Conservation (phyloP, 92 coral and sea anemone genomes). For the Phymanthus crucifer region DNA sequence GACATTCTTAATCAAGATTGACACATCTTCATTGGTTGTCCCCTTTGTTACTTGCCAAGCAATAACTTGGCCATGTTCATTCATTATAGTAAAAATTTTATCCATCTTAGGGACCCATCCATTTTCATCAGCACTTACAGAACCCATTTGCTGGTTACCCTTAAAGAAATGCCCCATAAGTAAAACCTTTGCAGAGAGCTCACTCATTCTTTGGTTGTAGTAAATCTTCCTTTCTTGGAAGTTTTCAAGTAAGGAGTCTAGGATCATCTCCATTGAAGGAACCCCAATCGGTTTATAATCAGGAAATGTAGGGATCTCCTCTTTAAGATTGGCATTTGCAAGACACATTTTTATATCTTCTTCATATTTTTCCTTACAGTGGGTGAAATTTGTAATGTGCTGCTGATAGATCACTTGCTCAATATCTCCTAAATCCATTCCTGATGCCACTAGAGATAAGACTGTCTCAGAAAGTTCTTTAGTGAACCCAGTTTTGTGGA, state of each 20-base stretch:
- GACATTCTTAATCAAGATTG: constrained; percentile 37
- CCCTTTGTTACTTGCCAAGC: constrained; percentile 72
- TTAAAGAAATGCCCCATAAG: constrained; percentile 63
- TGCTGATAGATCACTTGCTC: constrained; percentile 59
- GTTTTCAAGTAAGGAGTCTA: constrained; percentile 53
- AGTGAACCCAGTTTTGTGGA: constrained; percentile 69
- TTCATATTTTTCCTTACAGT: constrained; percentile 54
- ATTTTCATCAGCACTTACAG: constrained; percentile 30
- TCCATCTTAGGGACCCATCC: constrained; percentile 62
- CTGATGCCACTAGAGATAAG: constrained; percentile 47
- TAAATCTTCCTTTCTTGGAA: constrained; percentile 48
- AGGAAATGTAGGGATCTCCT: constrained; percentile 31
- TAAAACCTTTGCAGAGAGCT: constrained; percentile 59
- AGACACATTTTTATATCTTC: constrained; percentile 46
- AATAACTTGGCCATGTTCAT: constrained; percentile 69
- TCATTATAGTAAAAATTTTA: constrained; percentile 58
- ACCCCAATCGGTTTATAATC: constrained; percentile 57
- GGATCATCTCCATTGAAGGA: constrained; percentile 70
- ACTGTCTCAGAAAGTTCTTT: constrained; percentile 61
- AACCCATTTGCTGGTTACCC: constrained; percentile 61
- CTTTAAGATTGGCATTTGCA: constrained; percentile 31
- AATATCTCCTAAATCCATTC: constrained; percentile 54
- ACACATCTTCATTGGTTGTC: constrained; percentile 36
- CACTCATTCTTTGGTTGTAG: constrained; percentile 73
- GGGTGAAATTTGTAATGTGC: constrained; percentile 51